Evolutionary conservation across 1,140 invertebrate genomes (phyloP).

Genomic region (Arctopsyche grandis): DNA sequence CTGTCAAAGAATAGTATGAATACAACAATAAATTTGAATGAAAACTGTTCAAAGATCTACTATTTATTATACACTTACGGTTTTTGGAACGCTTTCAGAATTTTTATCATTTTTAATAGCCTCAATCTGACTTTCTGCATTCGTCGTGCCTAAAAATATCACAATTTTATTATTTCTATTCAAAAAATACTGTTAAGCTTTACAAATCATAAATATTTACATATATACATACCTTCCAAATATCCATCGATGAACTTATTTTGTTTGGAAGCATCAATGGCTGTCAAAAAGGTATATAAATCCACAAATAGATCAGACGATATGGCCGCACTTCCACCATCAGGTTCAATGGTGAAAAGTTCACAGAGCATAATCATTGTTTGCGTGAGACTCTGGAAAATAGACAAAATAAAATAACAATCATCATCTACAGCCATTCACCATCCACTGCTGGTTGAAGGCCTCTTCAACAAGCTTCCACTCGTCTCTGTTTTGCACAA

Average conservation of each 20-base stretch:
- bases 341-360: conserved; percentile 81
- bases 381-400: conserved; percentile 74
- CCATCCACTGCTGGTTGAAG: too few relatives aligned
- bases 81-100: not conserved
- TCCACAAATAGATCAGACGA: conserved; percentile 72
- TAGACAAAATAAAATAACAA: conserved; percentile 9
- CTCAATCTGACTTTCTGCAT: too few relatives aligned
- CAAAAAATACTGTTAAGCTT: not conserved
- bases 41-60: too few relatives aligned
- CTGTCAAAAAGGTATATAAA: conserved; percentile 76
- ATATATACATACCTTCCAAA: conserved; percentile 57
- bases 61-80: not conserved
- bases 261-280: conserved; percentile 68
- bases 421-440: not conserved
- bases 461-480: too few relatives aligned
- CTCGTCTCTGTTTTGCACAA: too few relatives aligned
- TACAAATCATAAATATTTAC: not conserved
- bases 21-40: too few relatives aligned
- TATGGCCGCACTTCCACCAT: conserved; percentile 81
- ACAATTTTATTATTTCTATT: not conserved
- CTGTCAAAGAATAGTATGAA: too few relatives aligned
- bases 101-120: not conserved
- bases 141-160: too few relatives aligned
- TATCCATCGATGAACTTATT: conserved; percentile 61
- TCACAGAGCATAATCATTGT: conserved; percentile 86